Conservation (phyloP, 1,140 invertebrate species). For the Scaptodrosophila lebanonensis region DNA sequence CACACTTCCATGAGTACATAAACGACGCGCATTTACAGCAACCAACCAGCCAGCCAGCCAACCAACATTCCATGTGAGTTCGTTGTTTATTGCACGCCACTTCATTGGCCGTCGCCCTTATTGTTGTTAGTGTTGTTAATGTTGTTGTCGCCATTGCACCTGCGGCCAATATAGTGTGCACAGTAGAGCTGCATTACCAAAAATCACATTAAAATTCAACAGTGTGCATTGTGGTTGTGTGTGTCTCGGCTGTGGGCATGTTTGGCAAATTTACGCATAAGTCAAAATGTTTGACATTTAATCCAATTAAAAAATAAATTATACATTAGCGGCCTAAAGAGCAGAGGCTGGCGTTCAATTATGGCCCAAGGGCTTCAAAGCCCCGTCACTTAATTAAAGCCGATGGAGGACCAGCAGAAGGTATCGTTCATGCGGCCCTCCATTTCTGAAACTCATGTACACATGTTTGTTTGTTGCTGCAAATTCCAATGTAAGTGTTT, state of each 20-base stretch:
- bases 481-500: too few species aligned
- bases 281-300: slow-evolving; percentile 71
- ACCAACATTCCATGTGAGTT: too few species aligned
- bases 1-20: too few species aligned
- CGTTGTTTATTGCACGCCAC: too few species aligned
- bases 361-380: neutral
- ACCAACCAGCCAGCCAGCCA: too few species aligned
- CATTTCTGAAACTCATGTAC: too few species aligned
- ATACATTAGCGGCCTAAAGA: slow-evolving; percentile 51
- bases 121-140: slow-evolving; percentile 1
- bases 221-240: slow-evolving; percentile 52
- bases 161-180: slow-evolving; percentile 25
- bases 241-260: neutral
- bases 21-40: too few species aligned
- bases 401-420: slow-evolving; percentile 8
- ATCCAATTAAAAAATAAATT: slow-evolving; percentile 70
- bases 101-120: too few species aligned
- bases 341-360: slow-evolving; percentile 23
- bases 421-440: too few species aligned
- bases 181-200: slow-evolving; percentile 46
- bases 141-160: slow-evolving; percentile 8
- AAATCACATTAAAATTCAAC: slow-evolving; percentile 69
- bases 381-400: neutral
- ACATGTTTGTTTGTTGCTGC: too few species aligned
- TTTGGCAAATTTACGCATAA: slow-evolving; percentile 31